A percentile compares a stretch with the other conserved stretches of the same genome.
These are phyloP conservation scores for Prietella phreatophila DNA, from an alignment of 2,113 vertebrate species.

Conservation along the genomic window DNA sequence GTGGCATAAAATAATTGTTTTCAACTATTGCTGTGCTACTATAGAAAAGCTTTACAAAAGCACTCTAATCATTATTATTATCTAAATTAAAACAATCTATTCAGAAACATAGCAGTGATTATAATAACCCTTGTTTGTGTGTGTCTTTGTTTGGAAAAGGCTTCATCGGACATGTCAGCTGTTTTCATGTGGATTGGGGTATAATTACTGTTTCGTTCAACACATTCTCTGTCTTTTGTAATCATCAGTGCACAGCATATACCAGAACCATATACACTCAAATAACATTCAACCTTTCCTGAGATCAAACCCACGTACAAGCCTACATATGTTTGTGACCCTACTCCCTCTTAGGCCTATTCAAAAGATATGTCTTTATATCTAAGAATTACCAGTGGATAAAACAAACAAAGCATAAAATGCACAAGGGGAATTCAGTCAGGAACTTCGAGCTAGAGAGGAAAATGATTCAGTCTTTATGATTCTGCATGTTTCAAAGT, in stretches of 20 bases:
- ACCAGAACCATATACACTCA: conserved; percentile 19
- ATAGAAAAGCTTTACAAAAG: conserved; percentile 1
- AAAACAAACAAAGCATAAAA: not conserved
- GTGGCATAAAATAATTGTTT: not conserved
- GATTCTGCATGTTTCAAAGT: conserved; percentile 19
- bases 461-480: not conserved
- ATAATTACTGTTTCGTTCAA: conserved; percentile 30
- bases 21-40: not conserved
- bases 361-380: conserved; percentile 48
- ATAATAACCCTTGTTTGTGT: conserved; percentile 24
- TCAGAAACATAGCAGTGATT: not conserved
- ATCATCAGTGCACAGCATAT: not conserved
- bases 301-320: conserved; percentile 15
- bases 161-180: conserved; percentile 31
- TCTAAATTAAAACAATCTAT: conserved; percentile 31
- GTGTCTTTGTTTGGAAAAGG: conserved; percentile 29
- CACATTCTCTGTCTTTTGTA: conserved; percentile 22
- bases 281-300: conserved; percentile 46
- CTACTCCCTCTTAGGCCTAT: conserved; percentile 12
- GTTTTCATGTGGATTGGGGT: conserved; percentile 22
- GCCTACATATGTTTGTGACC: conserved; percentile 15
- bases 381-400: conserved; percentile 14
- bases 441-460: not conserved
- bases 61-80: conserved; percentile 2
- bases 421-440: not conserved